Base-by-base conservation (phyloP, 2,113 vertebrate genomes). In the Panthera uncia region DNA sequence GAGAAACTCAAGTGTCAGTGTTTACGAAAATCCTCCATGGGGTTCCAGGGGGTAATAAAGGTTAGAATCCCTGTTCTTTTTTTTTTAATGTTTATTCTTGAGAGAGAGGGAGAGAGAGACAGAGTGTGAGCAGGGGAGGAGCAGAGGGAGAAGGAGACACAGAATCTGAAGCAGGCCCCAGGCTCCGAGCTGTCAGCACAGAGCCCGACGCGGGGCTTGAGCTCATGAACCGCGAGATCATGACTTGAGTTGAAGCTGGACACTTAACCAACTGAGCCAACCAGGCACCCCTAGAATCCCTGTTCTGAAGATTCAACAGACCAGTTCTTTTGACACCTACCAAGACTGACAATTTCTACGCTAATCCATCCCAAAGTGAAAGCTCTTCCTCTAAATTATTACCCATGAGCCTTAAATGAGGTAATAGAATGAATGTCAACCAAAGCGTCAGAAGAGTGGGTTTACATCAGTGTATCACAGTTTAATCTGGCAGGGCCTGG, bases 21-120 rank as follows among this genome's bases (percentile, higher is more conserved):
- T 86, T 94, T 86, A 92, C 73, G 57, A 63, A 94, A 81, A 57
- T 57, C 33, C 31, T 73, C 7, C 5, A 15, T 41, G 69, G 4
- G 52, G 66, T 65, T 86, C 82, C 61, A 74, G 89, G 50, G 25
- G 52, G 82, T 73, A 94, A 50, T 73, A 78, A 94, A 95, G 57
- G 48, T 76, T 74, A 68, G 78, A 94, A 68, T 74, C 41, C 27
- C n/a, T n/a, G 29, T 52, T 87, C 48, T 87, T 61, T 9, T 57
- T 57, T 57, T 61, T 61, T 55, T 16, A 25, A 61, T 23, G 57
- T 61, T 61, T 61, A 19, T 61, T 61, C 10, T 61, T 61, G 57
- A 61, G 57, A 61, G 57, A 61, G 21, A 61, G 57, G 21, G 4
- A 55, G 52, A 55, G 3, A 55, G 15, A 55, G 52, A 55, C 7